Evolutionary conservation across 2,797 vertebrate species (phyloP), one percentile per base, ranked within the genome.

Genomic region (Hypotaenidia philippensis): DNA sequence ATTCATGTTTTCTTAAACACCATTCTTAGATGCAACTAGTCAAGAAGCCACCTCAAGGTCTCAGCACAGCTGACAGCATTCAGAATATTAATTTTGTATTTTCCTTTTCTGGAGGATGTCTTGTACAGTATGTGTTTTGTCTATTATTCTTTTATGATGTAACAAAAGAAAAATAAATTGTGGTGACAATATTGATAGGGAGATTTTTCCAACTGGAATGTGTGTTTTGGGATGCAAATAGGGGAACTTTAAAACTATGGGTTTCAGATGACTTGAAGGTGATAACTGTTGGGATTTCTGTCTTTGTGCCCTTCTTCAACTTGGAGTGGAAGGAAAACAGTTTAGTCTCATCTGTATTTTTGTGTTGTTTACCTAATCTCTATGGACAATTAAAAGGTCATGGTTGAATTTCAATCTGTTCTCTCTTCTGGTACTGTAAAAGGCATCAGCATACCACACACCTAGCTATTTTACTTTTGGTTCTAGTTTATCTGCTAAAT

Each of bases 341-440:
- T 91, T 95, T 85, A 86, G 81, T 92, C 90, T 96, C 53, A 63
- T 74, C 25, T 75, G 32, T 74, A 55, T 89, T 90, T 44, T 96
- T 93, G 83, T 87, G 86, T 88, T 66, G 88, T 91, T 93, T 93
- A 84, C 55, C 31, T 95, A 87, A 91, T 92, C 71, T 93, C 57
- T 92, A 22, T 34, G 40, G 52, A 78, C 57, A 86, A 89, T 91
- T 89, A 61, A 92, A 75, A 56, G 79, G 76, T 65, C 83, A 55
- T 84, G 65, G 69, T 81, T 90, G 72, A 83, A 78, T 93, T 95
- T 91, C 71, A 52, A 5, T 81, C 32, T 81, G 11, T 36, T 60
- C 14, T 40, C 9, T 76, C 23, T 79, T 13, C 56, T 82, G 34
- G 36, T 8, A 7, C 25, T 57, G 27, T 56, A 72, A 64, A 49